Evolutionary conservation across 1,140 invertebrate species (phyloP).

Genomic region (Ceratina japonica): DNA sequence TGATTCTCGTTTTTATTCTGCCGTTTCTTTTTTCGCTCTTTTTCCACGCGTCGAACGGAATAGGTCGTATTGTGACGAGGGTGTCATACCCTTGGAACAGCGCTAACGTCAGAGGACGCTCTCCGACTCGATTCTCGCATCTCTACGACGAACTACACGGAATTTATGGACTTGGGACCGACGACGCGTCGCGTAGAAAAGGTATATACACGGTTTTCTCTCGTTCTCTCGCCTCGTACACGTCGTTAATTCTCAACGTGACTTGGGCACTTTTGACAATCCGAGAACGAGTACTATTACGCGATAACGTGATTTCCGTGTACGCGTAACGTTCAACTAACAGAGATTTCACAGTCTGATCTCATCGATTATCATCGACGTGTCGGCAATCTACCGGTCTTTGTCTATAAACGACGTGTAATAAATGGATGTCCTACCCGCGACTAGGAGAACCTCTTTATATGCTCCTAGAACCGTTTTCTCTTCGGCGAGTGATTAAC

Average conservation of each 20-base stretch:
- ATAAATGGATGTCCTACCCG: conserved; percentile 61
- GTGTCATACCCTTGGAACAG: conserved; percentile 55
- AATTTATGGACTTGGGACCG: conserved; percentile 66
- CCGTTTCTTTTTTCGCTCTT: conserved; percentile 32
- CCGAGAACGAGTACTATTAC: too few relatives aligned
- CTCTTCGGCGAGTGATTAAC: conserved; percentile 61
- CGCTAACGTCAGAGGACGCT: conserved; percentile 40
- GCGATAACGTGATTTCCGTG: background rate
- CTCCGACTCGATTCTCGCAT: conserved; percentile 54
- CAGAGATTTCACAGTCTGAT: conserved; percentile 37
- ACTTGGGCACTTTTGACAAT: conserved; percentile 4
- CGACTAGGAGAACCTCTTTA: conserved; percentile 22
- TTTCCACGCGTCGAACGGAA: conserved; percentile 55
- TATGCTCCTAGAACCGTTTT: conserved; percentile 29
- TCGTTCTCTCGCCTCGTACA: conserved; percentile 23
- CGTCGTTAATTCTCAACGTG: conserved; percentile 10
- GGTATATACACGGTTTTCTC: conserved; percentile 35
- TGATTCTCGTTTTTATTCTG: background rate
- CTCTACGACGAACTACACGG: conserved; percentile 50
- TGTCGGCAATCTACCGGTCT: conserved; percentile 15
- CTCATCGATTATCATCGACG: conserved; percentile 60
- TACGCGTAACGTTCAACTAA: conserved; percentile 14
- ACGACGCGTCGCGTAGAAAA: conserved; percentile 28
- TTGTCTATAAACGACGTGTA: conserved; percentile 64
- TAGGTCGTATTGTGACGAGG: conserved; percentile 70